A percentile compares a stretch with the other conserved stretches of the same genome.
Evolutionary conservation across 2,888 invertebrate genomes (phyloP).

Genomic region (Teleogryllus oceanicus): DNA sequence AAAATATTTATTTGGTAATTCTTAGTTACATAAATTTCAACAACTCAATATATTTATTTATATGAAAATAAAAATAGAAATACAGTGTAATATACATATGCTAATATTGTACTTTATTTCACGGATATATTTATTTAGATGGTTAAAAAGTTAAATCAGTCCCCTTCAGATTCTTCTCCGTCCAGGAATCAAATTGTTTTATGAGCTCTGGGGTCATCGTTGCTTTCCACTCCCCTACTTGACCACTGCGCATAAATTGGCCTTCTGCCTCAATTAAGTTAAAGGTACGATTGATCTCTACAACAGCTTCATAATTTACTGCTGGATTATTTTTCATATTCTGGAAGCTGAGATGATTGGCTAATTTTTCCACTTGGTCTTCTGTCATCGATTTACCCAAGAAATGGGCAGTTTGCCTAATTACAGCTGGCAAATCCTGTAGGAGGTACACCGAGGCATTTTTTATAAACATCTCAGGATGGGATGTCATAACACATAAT

Average conservation of each 20-base stretch:
- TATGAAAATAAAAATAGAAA: too few species aligned
- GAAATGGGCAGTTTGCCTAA: slow-evolving; percentile 53
- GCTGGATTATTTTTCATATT: slow-evolving; percentile 59
- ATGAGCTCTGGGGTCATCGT: slow-evolving; percentile 45
- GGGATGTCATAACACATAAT: background rate
- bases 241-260: slow-evolving; percentile 52
- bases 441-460: background rate
- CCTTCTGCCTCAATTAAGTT: slow-evolving; percentile 45
- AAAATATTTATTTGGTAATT: too few species aligned
- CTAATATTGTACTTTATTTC: background rate
- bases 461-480: background rate
- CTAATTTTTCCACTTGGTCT: slow-evolving; percentile 49
- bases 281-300: slow-evolving; percentile 44
- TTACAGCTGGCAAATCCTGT: slow-evolving; percentile 52
- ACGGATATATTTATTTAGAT: background rate
- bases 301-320: slow-evolving; percentile 53
- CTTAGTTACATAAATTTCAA: too few species aligned
- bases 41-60: too few species aligned
- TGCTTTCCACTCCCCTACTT: slow-evolving; percentile 47
- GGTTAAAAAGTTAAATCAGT: slow-evolving; percentile 40
- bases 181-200: slow-evolving; percentile 55
- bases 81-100: too few species aligned
- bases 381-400: slow-evolving; percentile 50
- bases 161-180: slow-evolving; percentile 43
- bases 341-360: slow-evolving; percentile 57